Base-by-base conservation (phyloP, 2,888 invertebrate species). In the Colostygia pectinataria region DNA sequence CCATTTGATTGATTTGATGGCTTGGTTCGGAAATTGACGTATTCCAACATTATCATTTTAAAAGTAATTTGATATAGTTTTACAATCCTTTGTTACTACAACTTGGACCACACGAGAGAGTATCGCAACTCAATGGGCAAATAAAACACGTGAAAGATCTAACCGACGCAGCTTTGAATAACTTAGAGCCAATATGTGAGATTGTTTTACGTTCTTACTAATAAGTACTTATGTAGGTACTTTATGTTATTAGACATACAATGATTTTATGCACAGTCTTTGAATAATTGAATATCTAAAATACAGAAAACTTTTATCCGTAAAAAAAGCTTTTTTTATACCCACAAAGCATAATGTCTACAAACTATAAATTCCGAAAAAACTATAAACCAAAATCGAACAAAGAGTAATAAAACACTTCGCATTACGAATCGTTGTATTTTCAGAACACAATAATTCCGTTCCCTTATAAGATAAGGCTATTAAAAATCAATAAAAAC, bases 91-190 rank as follows among this genome's bases (percentile, higher is more conserved):
- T 8, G 0, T 7, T 13, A 14, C 6, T 14, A n/a, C 4, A 14
- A 61, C 65, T 77, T 73, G 57, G 7, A 57, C 74, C 74, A 66
- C 61, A 55, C 34, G 34, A 46, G 55, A 56, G 59, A 69, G 74
- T 81, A 81, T 81, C 73, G 84, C 83, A 81, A 83, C 82, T 79
- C 84, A 74, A 83, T 80, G 82, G 76, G 77, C 84, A 87, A 88
- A 90, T 86, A 90, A 88, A 88, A 88, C 76, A 80, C 66, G 70
- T 65, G 74, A 81, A 80, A 76, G 71, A 79, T 74, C 70, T 59
- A 51, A 60, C 71, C 68, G 70, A 66, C 79, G 73, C 70, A 53
- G 73, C 80, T 84, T 82, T 84, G 87, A 88, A 88, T 88, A 87
- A 84, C 71, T 85, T 80, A 82, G 74, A 78, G 68, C 79, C 80